Conservation (phyloP, 2,113 vertebrate genomes). For the Furnarius figulus region DNA sequence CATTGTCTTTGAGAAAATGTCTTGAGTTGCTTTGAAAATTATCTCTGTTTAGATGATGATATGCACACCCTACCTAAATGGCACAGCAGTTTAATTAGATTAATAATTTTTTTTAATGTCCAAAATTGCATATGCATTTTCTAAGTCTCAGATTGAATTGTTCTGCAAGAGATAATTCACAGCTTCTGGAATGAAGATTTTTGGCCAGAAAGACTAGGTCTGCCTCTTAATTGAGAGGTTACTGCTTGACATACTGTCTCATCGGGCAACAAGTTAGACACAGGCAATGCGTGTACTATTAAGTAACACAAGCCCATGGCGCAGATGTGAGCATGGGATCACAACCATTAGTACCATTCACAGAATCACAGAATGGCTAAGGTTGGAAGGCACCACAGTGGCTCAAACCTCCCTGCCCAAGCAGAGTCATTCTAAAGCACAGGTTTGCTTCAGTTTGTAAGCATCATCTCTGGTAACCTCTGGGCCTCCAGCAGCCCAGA, state of each 20-base stretch:
- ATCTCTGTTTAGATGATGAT: not conserved
- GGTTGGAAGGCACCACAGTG: not conserved
- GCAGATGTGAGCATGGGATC: not conserved
- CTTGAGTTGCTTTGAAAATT: not conserved
- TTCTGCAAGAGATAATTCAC: not conserved
- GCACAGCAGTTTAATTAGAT: not conserved
- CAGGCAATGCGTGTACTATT: not conserved
- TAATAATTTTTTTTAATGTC: not conserved
- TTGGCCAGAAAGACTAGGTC: not conserved
- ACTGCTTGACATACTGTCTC: not conserved
- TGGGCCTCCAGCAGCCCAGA: not conserved
- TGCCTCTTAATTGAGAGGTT: not conserved
- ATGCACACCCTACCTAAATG: not conserved
- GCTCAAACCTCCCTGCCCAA: not conserved
- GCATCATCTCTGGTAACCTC: not conserved
- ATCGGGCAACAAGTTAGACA: not conserved
- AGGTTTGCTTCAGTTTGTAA: not conserved
- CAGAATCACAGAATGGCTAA: not conserved
- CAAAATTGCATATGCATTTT: not conserved
- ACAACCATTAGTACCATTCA: not conserved
- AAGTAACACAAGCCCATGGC: not conserved
- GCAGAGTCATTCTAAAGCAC: not conserved
- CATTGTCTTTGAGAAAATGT: not conserved
- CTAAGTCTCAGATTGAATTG: not conserved
- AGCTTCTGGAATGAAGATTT: not conserved